These are phyloP conservation scores for Lycia hirtaria DNA, from an alignment of 2,888 invertebrate genomes.

Conservation along the genomic window DNA sequence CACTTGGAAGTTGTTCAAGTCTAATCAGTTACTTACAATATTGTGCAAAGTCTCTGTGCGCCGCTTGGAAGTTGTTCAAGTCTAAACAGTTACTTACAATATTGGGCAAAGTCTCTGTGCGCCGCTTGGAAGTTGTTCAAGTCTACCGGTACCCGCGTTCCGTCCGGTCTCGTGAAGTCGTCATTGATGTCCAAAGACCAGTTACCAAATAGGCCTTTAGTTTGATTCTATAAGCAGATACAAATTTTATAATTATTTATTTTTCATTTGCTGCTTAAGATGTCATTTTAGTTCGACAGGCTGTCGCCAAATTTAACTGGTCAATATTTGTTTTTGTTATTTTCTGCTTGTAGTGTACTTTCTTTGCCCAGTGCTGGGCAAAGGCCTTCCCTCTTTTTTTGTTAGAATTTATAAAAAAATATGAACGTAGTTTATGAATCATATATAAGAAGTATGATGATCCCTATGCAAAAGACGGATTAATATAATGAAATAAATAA, in stretches of 20 bases:
- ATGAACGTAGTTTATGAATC: too few species aligned
- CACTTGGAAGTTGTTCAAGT: constrained; percentile 88
- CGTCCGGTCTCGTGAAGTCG: constrained; percentile 92
- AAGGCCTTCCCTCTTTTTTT: too few species aligned
- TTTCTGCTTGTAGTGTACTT: too few species aligned
- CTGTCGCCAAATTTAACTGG: too few species aligned
- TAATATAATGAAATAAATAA: too few species aligned
- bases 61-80: background rate
- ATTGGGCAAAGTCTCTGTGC: constrained; percentile 91
- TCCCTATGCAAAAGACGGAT: too few species aligned
- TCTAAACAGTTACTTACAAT: constrained; percentile 83
- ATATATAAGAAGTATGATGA: too few species aligned
- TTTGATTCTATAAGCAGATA: constrained; percentile 90
- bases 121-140: constrained; percentile 89
- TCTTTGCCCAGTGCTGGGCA: too few species aligned
- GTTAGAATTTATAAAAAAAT: too few species aligned
- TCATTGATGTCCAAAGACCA: constrained; percentile 94
- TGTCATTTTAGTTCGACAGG: too few species aligned
- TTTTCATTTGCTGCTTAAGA: background rate
- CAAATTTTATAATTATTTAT: background rate
- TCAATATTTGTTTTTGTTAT: too few species aligned
- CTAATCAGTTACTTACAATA: constrained; percentile 56
- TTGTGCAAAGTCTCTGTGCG: background rate
- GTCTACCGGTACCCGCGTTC: constrained; percentile 79
- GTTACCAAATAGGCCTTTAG: constrained; percentile 94